Conservation (phyloP, 2,888 invertebrate genomes). For the Cheilosia pagana region DNA sequence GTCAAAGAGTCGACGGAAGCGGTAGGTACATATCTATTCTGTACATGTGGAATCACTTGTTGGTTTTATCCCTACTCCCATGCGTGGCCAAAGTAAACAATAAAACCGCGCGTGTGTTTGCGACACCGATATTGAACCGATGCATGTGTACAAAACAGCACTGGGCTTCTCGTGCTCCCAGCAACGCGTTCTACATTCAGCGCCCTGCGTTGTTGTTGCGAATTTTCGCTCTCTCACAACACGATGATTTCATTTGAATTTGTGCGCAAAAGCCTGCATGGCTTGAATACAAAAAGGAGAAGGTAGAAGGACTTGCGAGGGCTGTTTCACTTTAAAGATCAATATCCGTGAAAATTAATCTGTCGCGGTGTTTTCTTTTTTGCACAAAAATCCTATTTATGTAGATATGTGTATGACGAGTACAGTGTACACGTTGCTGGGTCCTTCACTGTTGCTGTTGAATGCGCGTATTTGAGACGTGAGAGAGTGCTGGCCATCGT, state of each 20-base stretch:
- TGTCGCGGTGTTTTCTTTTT: constrained; percentile 1
- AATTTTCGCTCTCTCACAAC: constrained; percentile 26
- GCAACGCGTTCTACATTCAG: constrained; percentile 15
- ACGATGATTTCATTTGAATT: constrained; percentile 61
- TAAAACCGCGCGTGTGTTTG: constrained; percentile 44
- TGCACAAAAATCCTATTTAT: constrained; percentile 29
- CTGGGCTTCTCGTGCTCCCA: constrained; percentile 6
- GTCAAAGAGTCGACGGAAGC: constrained; percentile 29
- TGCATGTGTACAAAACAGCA: background rate
- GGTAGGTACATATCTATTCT: background rate
- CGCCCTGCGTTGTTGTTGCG: constrained; percentile 9
- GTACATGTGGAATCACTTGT: constrained; percentile 67
- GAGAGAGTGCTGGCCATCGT: constrained; percentile 19
- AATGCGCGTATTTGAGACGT: constrained; percentile 23
- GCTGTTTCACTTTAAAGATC: constrained; percentile 18
- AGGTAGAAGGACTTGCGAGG: constrained; percentile 8
- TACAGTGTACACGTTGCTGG: background rate
- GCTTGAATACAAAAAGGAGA: constrained; percentile 4
- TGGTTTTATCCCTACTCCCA: constrained; percentile 64
- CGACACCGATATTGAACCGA: constrained; percentile 31
- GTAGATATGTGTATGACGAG: constrained; percentile 4
- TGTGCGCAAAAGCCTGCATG: constrained; percentile 56
- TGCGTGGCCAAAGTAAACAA: constrained; percentile 68
- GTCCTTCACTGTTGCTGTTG: constrained; percentile 17
- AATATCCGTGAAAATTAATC: constrained; percentile 42